Conservation (phyloP, 2,888 invertebrate species). For the Pasiphila rectangulata region DNA sequence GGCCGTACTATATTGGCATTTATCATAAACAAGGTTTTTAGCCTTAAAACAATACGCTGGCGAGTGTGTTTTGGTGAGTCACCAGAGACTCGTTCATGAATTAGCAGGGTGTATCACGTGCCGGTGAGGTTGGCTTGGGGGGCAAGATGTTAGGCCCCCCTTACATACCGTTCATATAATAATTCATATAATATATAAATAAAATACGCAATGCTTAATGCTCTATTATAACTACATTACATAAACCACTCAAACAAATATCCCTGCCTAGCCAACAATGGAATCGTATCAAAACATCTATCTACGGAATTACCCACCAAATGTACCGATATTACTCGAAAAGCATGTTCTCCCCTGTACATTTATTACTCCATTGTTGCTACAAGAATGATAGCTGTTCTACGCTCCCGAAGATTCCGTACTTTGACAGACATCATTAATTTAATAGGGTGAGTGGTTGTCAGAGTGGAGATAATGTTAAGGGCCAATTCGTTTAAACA, state of each 20-base stretch:
- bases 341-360: slow-evolving; percentile 17
- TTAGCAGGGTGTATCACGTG: too few relatives aligned
- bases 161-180: too few relatives aligned
- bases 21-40: too few relatives aligned
- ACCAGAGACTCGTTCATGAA: too few relatives aligned
- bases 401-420: slow-evolving; percentile 16
- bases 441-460: slow-evolving; percentile 24
- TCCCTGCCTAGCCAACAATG: slow-evolving; percentile 1
- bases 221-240: slow-evolving; percentile 7
- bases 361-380: slow-evolving; percentile 30
- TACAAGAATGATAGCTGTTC: slow-evolving; percentile 24
- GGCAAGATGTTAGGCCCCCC: too few relatives aligned
- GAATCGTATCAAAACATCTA: slow-evolving; percentile 6
- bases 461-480: background rate
- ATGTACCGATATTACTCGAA: slow-evolving; percentile 10
- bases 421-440: slow-evolving; percentile 31
- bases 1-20: too few relatives aligned
- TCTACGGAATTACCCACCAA: slow-evolving; percentile 7
- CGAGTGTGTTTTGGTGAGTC: too few relatives aligned
- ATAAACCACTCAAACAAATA: slow-evolving; percentile 8
- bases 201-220: background rate
- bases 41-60: too few relatives aligned
- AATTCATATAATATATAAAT: too few relatives aligned
- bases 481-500: background rate
- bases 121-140: too few relatives aligned